Conservation (phyloP, 1,140 invertebrate genomes). For the Vanessa tameamea region DNA sequence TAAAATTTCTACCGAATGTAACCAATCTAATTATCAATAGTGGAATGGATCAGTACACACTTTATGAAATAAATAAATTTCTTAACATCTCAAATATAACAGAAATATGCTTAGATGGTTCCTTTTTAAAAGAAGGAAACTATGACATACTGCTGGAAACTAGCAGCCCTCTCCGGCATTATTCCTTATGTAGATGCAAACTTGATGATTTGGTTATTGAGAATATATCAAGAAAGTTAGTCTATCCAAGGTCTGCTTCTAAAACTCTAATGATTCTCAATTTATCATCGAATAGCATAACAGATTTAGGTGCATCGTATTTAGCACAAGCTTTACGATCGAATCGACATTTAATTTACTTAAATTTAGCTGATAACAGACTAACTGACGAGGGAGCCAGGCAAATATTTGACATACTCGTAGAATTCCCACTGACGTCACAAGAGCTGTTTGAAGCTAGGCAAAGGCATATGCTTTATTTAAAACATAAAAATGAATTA, state of each 20-base stretch:
- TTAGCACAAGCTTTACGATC: constrained; percentile 52
- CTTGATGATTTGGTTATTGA: constrained; percentile 53
- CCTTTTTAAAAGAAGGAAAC: constrained; percentile 51
- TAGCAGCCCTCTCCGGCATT: constrained; percentile 38
- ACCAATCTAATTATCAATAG: constrained; percentile 46
- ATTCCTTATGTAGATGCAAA: constrained; percentile 57
- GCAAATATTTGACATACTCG: constrained; percentile 45
- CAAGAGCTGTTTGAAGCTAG: constrained; percentile 47
- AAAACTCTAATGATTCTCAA: constrained; percentile 53
- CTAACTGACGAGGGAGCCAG: constrained; percentile 56
- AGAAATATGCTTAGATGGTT: constrained; percentile 54
- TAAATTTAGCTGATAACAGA: constrained; percentile 60
- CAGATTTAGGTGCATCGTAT: constrained; percentile 51
- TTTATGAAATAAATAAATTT: constrained; percentile 56
- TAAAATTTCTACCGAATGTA: constrained; percentile 46
- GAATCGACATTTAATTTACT: constrained; percentile 55
- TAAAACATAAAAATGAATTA: constrained; percentile 49
- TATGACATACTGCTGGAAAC: constrained; percentile 53
- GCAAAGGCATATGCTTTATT: constrained; percentile 46
- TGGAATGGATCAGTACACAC: constrained; percentile 41
- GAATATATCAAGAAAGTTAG: constrained; percentile 44
- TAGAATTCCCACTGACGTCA: constrained; percentile 45
- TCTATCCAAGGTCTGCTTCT: constrained; percentile 50
- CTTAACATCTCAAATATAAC: constrained; percentile 49
- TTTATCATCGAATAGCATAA: constrained; percentile 62